These are phyloP conservation scores for Caranx ignobilis DNA, from an alignment of 2,113 vertebrate species.

Conservation along the genomic window DNA sequence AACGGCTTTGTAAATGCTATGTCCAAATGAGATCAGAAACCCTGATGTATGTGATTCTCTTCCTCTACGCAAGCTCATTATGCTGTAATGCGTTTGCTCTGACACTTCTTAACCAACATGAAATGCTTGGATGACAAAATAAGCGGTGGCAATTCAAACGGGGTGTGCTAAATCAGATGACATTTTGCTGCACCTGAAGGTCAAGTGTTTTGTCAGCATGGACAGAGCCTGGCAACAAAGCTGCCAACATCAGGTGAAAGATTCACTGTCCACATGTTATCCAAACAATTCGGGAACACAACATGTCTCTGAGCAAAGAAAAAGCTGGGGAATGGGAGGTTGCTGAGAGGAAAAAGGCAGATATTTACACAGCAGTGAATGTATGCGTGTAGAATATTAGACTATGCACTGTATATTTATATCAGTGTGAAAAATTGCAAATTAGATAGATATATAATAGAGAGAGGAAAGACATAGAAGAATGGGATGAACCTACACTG, in stretches of 20 bases:
- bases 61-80: conserved; percentile 54
- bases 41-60: conserved; percentile 11
- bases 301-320: not conserved
- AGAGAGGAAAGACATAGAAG: not conserved
- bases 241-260: conserved; percentile 53
- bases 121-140: conserved; percentile 62
- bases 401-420: not conserved
- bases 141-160: conserved; percentile 71
- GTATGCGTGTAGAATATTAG: not conserved
- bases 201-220: conserved; percentile 81
- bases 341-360: not conserved
- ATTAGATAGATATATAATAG: not conserved
- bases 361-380: not conserved
- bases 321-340: not conserved
- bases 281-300: conserved; percentile 38
- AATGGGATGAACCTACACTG: not conserved
- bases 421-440: not conserved
- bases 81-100: conserved; percentile 59
- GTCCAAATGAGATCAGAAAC: conserved; percentile 3
- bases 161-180: conserved; percentile 78
- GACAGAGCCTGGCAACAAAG: conserved; percentile 49
- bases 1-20: conserved; percentile 30
- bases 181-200: conserved; percentile 82
- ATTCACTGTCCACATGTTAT: conserved; percentile 58
- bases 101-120: conserved; percentile 64